Base-by-base conservation (phyloP, 2,888 invertebrate genomes). In the Diarsia dahlii region DNA sequence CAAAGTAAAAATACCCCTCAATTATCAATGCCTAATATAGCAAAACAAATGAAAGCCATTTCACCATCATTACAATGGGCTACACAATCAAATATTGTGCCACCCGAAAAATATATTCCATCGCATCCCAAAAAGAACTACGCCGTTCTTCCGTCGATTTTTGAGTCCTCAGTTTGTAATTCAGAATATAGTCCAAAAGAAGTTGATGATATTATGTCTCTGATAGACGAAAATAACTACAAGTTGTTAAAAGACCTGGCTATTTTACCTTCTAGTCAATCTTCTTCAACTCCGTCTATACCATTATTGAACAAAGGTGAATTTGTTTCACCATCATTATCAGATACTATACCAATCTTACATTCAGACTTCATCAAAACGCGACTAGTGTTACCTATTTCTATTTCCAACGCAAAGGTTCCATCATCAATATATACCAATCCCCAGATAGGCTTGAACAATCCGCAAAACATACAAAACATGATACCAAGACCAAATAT, bases 121-220 rank as follows among this genome's bases (percentile, higher is more conserved):
- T 13, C 20, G 13, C 15, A 28, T 13, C 28, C 74, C 39, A 56
- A 48, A 28, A 52, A 73, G 1, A 34, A 45, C 0, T 20, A 5
- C 8, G 3, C 45, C 15, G 0, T 28, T 13, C 15, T 46, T 65
- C 46, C 20, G 18, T 65, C 34, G 3, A 45, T 13, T 46, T 20
- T 20, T 50, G 9, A 73, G 2, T 10, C 23, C 3, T 15, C 46
- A 12, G 23, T 65, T 65, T 54, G 9, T 46, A 20, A 74, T 12
- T 3, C 12, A 12, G 48, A 74, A 63, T 23, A 56, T 4, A 62
- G 20, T 3, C 66, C 60, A 10, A 45, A 23, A n/a, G 2, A 13
- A 23, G 20, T 60, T n/a, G 54, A 77, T 58, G 50, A 74, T 12
- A 34, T 56, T 3, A 54, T 28, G 20, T 60, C 74, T 39, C 12